Conservation (phyloP, 1,140 invertebrate species). For the Heterodera carotae region DNA sequence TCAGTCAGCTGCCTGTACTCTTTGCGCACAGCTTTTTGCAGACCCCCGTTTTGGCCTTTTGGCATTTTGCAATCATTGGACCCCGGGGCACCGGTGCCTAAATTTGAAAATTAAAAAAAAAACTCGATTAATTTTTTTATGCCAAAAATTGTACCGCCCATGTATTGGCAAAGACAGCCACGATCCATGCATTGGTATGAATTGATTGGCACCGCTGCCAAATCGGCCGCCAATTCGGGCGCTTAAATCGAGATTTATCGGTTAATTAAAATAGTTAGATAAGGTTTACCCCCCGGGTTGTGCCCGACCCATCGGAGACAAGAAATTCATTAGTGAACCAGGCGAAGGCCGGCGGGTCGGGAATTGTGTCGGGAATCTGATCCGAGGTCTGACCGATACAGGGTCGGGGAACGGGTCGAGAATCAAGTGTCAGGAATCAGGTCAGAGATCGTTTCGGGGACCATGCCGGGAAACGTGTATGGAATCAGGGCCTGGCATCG, state of each 20-base stretch:
- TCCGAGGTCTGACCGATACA: too few species aligned
- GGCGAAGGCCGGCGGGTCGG: too few species aligned
- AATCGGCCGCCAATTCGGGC: constrained; percentile 2
- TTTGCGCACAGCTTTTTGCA: constrained; percentile 43
- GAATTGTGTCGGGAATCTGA: too few species aligned
- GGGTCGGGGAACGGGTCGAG: too few species aligned
- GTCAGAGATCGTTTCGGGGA: too few species aligned
- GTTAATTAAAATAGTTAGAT: constrained; percentile 4
- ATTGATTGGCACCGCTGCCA: constrained; percentile 12
- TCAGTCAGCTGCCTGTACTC: constrained; percentile 42
- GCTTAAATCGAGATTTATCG: constrained; percentile 6
- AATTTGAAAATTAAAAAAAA: constrained; percentile 7
- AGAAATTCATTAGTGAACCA: too few species aligned
- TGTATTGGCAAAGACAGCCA: constrained; percentile 29
- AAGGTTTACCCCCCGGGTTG: too few species aligned
- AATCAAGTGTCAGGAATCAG: too few species aligned
- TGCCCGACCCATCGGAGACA: too few species aligned
- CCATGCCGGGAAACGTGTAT: too few species aligned
- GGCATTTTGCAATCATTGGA: constrained; percentile 31
- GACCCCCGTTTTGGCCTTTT: constrained; percentile 23
- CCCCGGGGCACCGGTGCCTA: background rate
- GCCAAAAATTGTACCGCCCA: constrained; percentile 1
- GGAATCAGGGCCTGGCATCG: too few species aligned
- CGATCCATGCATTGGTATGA: constrained; percentile 35
- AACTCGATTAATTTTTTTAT: background rate